phyloP scores from a whole-genome alignment of 1,140 invertebrate species.

The Rhysida immarginata region DNA sequence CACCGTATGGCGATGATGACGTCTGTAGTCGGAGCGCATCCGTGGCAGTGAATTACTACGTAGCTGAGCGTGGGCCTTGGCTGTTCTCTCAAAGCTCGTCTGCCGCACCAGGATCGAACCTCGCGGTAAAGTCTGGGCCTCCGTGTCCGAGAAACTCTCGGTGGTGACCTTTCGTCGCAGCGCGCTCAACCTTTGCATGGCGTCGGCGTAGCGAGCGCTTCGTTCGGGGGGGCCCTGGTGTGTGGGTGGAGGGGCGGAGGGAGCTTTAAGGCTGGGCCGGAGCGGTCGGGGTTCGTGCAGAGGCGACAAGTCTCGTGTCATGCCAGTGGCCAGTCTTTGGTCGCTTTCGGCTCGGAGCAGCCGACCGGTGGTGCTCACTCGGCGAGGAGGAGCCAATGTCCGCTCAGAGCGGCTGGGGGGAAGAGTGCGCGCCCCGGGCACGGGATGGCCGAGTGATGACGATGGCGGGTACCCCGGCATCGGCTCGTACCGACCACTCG shows the following conservation, averaged over 20 bases:
- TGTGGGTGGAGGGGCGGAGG: neutral
- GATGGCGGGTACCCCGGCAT: neutral
- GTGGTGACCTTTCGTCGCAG: conserved; percentile 18
- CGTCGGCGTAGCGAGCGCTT: conserved; percentile 11
- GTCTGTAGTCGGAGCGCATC: conserved; percentile 12
- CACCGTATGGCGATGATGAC: conserved; percentile 16
- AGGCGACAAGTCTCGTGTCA: conserved; percentile 10
- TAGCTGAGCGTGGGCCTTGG: conserved; percentile 12
- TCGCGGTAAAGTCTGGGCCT: conserved; percentile 38
- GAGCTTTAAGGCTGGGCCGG: conserved; percentile 3
- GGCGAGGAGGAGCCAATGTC: conserved; percentile 46
- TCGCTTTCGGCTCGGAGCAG: conserved; percentile 24
- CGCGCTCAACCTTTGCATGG: conserved; percentile 15
- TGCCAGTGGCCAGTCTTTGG: conserved; percentile 23
- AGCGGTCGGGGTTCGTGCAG: neutral
- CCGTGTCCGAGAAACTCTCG: conserved; percentile 80
- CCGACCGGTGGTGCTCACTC: conserved; percentile 37
- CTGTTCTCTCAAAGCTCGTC: conserved; percentile 7
- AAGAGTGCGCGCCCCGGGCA: conserved; percentile 46
- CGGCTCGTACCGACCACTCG: neutral
- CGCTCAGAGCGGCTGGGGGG: conserved; percentile 53
- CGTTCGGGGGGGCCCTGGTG: neutral
- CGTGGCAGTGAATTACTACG: conserved; percentile 25
- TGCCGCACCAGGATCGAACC: conserved; percentile 17
- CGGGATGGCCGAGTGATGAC: conserved; percentile 49